Percentiles rank a stretch among this genome's conserved stretches.
phyloP scores from a whole-genome alignment of 2,797 vertebrate species.

The Eutrigla gurnardus region DNA sequence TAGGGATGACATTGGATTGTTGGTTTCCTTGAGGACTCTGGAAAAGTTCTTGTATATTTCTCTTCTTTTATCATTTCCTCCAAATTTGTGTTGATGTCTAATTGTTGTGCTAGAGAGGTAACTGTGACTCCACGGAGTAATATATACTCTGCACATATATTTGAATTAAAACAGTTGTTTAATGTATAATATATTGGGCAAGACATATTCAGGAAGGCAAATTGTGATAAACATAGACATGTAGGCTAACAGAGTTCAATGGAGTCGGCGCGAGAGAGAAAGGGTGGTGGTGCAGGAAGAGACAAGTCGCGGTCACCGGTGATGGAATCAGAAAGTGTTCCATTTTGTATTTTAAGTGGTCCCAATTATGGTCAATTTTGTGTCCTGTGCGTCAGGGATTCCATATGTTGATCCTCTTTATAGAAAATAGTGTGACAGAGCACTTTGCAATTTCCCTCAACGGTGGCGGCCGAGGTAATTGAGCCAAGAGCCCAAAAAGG shows the following conservation, averaged over 20 bases:
- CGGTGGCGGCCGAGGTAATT: constrained; percentile 55
- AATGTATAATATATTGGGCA: background rate
- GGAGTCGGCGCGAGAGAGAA: background rate
- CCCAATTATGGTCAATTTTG: constrained; percentile 68
- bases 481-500: constrained; percentile 60
- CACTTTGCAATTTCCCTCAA: constrained; percentile 54
- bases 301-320: constrained; percentile 31
- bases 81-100: constrained; percentile 50
- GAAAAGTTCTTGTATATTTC: constrained; percentile 45
- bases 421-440: constrained; percentile 55
- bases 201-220: background rate
- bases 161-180: constrained; percentile 3
- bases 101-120: constrained; percentile 7
- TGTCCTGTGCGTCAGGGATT: constrained; percentile 50
- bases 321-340: constrained; percentile 50
- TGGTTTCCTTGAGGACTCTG: constrained; percentile 46
- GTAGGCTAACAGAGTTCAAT: background rate
- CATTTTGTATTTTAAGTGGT: constrained; percentile 63
- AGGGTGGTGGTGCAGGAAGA: constrained; percentile 7
- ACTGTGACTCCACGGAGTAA: background rate
- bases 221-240: background rate
- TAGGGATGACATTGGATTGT: constrained; percentile 64
- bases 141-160: background rate
- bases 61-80: constrained; percentile 47
- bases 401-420: constrained; percentile 68